A percentile compares a stretch with the other conserved stretches of the same genome.
Evolutionary conservation across 2,797 vertebrate genomes (phyloP).

Genomic region (Chaunax sp.): DNA sequence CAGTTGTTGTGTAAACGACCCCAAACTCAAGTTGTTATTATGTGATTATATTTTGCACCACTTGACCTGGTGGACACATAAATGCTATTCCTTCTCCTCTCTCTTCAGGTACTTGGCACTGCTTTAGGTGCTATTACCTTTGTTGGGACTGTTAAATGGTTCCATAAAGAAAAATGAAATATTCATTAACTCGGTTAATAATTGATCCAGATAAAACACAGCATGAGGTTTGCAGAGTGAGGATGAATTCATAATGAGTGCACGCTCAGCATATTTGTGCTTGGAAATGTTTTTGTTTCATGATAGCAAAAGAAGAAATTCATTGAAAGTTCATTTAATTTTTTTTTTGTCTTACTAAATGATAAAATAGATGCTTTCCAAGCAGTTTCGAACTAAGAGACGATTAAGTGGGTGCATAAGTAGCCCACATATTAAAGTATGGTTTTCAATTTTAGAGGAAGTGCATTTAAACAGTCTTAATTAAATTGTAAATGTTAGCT

Average conservation of each 20-base stretch:
- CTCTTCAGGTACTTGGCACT: conserved; percentile 55
- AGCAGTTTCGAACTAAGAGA: conserved; percentile 75
- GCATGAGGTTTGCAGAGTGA: conserved; percentile 71
- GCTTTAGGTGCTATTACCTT: conserved; percentile 78
- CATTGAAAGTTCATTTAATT: conserved; percentile 77
- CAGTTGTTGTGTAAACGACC: too few species aligned
- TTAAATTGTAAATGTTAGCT: conserved; percentile 60
- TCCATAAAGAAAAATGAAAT: conserved; percentile 81
- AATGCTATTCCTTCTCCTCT: conserved; percentile 6
- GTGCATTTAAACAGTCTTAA: conserved; percentile 66
- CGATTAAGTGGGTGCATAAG: conserved; percentile 63
- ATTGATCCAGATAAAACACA: conserved; percentile 80
- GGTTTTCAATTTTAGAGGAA: conserved; percentile 70
- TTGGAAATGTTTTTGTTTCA: conserved; percentile 74
- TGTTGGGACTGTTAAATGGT: conserved; percentile 73
- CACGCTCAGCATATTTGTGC: conserved; percentile 80
- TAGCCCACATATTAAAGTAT: conserved; percentile 52
- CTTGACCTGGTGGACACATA: conserved; percentile 21
- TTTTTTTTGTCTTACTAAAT: conserved; percentile 71
- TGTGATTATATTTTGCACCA: conserved; percentile 3
- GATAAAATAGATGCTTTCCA: conserved; percentile 79
- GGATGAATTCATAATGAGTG: conserved; percentile 78
- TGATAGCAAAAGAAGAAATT: conserved; percentile 74
- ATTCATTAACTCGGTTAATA: conserved; percentile 83
- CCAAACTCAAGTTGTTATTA: too few species aligned